These are phyloP conservation scores for Sebastes schlegelii DNA, from an alignment of 2,113 vertebrate genomes.

Conservation along the genomic window DNA sequence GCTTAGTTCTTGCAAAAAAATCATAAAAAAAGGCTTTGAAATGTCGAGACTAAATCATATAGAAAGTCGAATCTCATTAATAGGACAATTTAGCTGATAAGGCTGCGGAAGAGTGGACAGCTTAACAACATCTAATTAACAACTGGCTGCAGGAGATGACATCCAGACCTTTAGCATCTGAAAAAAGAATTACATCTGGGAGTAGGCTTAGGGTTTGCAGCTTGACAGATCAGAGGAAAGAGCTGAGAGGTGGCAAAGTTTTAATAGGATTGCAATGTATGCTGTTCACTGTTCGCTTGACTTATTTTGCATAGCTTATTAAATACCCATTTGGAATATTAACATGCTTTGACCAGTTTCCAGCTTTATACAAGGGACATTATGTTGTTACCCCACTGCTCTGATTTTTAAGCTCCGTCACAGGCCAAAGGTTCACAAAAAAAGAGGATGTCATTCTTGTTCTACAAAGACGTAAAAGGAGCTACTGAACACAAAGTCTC, in stretches of 20 bases:
- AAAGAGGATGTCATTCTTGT: conserved; percentile 23
- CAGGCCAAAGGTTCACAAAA: conserved; percentile 2
- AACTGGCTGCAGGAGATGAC: conserved; percentile 47
- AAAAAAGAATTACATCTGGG: conserved; percentile 18
- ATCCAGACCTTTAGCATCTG: conserved; percentile 51
- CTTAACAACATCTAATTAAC: conserved; percentile 69
- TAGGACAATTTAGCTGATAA: conserved; percentile 61
- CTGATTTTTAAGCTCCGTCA: conserved; percentile 1
- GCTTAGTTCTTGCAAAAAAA: neutral
- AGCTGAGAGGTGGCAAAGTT: conserved; percentile 33
- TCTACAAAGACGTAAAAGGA: neutral
- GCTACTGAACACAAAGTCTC: neutral
- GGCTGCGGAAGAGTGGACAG: conserved; percentile 51
- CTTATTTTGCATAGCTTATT: conserved; percentile 44
- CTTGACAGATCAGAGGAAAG: conserved; percentile 38
- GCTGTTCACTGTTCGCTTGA: conserved; percentile 37
- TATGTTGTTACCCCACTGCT: neutral
- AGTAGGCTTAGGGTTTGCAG: conserved; percentile 18
- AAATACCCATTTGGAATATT: conserved; percentile 56
- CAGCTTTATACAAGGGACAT: conserved; percentile 22
- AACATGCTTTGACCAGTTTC: conserved; percentile 45
- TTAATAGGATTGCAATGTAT: conserved; percentile 55
- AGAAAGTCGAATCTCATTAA: conserved; percentile 52
- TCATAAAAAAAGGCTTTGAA: conserved; percentile 23
- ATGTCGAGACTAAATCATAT: conserved; percentile 50